These are phyloP conservation scores for Epirrhoe alternata DNA, from an alignment of 2,888 invertebrate genomes.

Conservation along the genomic window DNA sequence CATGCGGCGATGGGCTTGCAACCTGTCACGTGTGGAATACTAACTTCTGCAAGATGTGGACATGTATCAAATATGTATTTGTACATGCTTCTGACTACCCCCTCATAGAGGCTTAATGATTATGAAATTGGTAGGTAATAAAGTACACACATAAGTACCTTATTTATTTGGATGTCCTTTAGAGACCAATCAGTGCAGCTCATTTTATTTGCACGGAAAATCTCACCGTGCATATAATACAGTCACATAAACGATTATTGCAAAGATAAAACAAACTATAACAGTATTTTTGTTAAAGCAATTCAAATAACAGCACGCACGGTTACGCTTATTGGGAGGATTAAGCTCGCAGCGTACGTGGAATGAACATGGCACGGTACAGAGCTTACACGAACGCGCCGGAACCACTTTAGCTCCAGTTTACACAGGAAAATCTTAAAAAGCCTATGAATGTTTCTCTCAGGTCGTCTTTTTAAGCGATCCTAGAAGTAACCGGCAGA, in stretches of 20 bases:
- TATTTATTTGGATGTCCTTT: constrained; percentile 8
- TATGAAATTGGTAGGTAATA: not conserved
- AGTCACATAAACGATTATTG: constrained; percentile 55
- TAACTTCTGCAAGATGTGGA: no score
- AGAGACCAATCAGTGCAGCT: constrained; percentile 23
- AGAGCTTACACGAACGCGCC: constrained; percentile 23
- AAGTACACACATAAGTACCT: not conserved
- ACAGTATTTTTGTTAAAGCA: constrained; percentile 70
- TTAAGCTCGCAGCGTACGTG: constrained; percentile 66
- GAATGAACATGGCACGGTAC: constrained; percentile 47
- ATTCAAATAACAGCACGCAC: constrained; percentile 74
- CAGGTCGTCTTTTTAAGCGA: constrained; percentile 74
- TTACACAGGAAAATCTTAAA: constrained; percentile 67
- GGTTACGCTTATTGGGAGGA: constrained; percentile 75
- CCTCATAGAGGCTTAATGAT: not conserved
- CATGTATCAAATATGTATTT: no score
- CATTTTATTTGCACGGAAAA: constrained; percentile 40
- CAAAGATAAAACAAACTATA: constrained; percentile 57
- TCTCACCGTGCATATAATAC: constrained; percentile 48
- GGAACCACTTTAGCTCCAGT: constrained; percentile 23
- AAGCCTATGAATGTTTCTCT: constrained; percentile 66
- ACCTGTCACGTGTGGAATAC: no score
- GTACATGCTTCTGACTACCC: no score
- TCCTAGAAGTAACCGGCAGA: constrained; percentile 75
- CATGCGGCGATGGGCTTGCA: no score